phyloP scores from a whole-genome alignment of 2,113 vertebrate genomes.

The Melanerpes aurifrons region DNA sequence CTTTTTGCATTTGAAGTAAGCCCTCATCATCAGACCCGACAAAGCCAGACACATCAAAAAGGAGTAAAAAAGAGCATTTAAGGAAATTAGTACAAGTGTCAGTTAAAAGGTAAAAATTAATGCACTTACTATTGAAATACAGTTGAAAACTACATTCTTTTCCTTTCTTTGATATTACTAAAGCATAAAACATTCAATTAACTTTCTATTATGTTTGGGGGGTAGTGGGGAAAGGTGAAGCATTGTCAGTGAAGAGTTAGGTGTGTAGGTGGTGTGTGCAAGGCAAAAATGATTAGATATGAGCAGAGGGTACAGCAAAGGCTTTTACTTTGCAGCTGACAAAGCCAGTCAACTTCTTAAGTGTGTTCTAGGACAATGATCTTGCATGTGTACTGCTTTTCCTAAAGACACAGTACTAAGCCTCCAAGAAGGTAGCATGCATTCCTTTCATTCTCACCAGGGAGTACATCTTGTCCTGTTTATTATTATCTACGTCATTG shows the following conservation, averaged over 20 bases:
- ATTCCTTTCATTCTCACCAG: background rate
- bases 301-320: background rate
- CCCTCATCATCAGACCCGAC: conserved; percentile 81
- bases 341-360: background rate
- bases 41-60: conserved; percentile 87
- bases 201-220: conserved; percentile 79
- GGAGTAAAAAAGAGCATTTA: conserved; percentile 82
- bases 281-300: conserved; percentile 27
- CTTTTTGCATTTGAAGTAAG: conserved; percentile 84
- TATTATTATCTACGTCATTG: conserved; percentile 15
- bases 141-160: conserved; percentile 82
- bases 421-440: background rate
- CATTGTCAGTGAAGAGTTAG: conserved; percentile 67
- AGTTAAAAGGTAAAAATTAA: conserved; percentile 88
- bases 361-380: background rate
- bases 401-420: background rate
- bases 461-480: conserved; percentile 27
- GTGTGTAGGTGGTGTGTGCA: conserved; percentile 61
- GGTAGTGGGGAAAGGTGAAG: conserved; percentile 64
- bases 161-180: conserved; percentile 82
- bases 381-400: background rate
- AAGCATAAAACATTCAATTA: conserved; percentile 87
- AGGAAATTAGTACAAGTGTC: conserved; percentile 86
- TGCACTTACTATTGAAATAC: conserved; percentile 84
- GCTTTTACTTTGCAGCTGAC: background rate